Evolutionary conservation across 2,888 invertebrate genomes (phyloP), one percentile per base, ranked within the genome.

Genomic region (Zaprionus lineosus): DNA sequence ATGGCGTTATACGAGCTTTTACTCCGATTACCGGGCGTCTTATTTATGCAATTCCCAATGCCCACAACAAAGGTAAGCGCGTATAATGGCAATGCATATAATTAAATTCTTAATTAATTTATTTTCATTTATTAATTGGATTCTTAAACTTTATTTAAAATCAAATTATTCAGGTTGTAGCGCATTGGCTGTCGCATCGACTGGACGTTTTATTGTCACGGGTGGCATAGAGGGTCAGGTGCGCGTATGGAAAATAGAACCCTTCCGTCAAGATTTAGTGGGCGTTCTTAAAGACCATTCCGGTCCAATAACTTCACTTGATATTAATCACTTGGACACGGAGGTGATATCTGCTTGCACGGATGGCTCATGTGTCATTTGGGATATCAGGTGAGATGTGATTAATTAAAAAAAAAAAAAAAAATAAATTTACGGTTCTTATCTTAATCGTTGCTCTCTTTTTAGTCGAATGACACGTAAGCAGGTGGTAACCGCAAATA

Each of bases 181-280:
- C 0, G 96, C 97, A 0, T 89, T 98, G 28, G 94, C 94, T 15
- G 92, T 94, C 68, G 94, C 95, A 0, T 91, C 91, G 2, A 93
- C 94, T 74, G 95, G 95, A 0, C 91, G 91, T 9, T 92, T 93
- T 15, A 91, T 98, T 44, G 93, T 98, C 37, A 97, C 96, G 37
- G 98, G 98, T 0, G 98, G 97, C 2, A 95, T 96, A 63, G 97
- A 97, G 87, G 98, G 97, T n/a, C 96, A 97, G 91, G 95, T 96
- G 3, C 92, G 96, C 9, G 91, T 96, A 1, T 97, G 96, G 96
- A 93, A 93, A 70, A 92, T 96, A 37, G 92, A 92, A 53, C 93
- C 94, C 0, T 91, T 91, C 56, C 91, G 92, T 5, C 95, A 96
- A 87, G 91, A 91, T 39, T 88, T 97, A 41, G 90, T 93, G 74